These are phyloP conservation scores for Pachyramphus minor DNA, from an alignment of 2,113 vertebrate species.

Conservation along the genomic window DNA sequence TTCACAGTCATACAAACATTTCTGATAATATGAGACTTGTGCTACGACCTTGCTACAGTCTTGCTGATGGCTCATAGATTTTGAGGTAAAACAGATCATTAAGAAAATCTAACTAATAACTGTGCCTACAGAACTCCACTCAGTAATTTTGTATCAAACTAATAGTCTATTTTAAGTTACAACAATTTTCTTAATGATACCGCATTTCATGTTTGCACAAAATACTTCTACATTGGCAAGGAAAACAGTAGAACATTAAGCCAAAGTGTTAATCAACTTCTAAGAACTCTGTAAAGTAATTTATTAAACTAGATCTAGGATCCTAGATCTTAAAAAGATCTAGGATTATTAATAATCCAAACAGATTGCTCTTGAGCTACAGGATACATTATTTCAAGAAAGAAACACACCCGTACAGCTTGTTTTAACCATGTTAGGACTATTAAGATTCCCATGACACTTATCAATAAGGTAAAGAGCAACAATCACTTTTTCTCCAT, in stretches of 20 bases:
- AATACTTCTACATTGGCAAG: neutral
- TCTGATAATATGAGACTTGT: rapidly evolving
- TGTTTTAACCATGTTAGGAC: neutral
- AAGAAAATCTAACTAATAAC: neutral
- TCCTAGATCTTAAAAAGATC: neutral
- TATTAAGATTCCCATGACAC: rapidly evolving
- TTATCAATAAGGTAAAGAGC: neutral
- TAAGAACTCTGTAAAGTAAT: neutral
- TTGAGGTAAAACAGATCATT: neutral
- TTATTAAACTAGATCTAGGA: too few relatives aligned
- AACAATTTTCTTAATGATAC: neutral
- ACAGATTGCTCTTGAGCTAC: neutral
- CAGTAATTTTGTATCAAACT: neutral
- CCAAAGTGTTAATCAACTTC: neutral
- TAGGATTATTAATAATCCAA: neutral
- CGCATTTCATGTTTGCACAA: neutral
- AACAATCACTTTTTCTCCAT: neutral
- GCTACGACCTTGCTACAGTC: neutral
- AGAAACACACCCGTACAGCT: neutral
- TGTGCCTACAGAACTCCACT: neutral
- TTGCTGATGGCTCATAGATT: neutral
- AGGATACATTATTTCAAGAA: neutral
- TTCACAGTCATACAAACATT: neutral
- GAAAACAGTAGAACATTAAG: neutral
- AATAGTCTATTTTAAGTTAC: neutral